Conservation (phyloP, 2,797 vertebrate species). For the Jordanella pulchra region DNA sequence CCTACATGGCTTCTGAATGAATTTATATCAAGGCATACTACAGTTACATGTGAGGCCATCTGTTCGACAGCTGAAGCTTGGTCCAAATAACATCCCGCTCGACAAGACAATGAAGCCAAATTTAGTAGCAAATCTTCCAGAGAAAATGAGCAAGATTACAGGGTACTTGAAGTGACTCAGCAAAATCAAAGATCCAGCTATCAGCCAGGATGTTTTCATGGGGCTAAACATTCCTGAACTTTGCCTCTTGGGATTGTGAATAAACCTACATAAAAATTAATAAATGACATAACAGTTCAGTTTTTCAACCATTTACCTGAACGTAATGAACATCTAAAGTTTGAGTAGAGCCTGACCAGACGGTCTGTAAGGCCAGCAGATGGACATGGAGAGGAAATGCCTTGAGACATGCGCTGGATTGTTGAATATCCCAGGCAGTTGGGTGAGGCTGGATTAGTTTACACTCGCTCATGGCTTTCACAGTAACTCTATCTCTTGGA, state of each 20-base stretch:
- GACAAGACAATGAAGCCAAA: background rate
- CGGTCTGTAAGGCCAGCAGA: background rate
- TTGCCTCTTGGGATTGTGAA: background rate
- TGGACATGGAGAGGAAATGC: slow-evolving; percentile 50
- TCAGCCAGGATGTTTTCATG: background rate
- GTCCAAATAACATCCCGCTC: background rate
- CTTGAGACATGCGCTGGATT: slow-evolving; percentile 48
- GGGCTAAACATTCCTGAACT: background rate
- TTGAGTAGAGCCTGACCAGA: background rate
- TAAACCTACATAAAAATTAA: background rate
- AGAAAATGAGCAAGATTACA: background rate
- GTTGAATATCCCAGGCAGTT: slow-evolving; percentile 62
- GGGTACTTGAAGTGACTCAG: background rate
- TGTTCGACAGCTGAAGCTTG: background rate
- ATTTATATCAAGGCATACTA: background rate
- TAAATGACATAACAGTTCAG: background rate
- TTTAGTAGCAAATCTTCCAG: background rate
- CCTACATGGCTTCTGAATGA: background rate
- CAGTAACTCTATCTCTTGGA: slow-evolving; percentile 67
- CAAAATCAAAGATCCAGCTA: background rate
- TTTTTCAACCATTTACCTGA: background rate
- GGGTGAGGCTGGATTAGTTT: slow-evolving; percentile 74
- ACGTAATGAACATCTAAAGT: background rate
- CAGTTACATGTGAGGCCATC: background rate
- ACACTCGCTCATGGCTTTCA: slow-evolving; percentile 80